phyloP scores from a whole-genome alignment of 2,888 invertebrate species.

The Nipponacmea schrenckii region DNA sequence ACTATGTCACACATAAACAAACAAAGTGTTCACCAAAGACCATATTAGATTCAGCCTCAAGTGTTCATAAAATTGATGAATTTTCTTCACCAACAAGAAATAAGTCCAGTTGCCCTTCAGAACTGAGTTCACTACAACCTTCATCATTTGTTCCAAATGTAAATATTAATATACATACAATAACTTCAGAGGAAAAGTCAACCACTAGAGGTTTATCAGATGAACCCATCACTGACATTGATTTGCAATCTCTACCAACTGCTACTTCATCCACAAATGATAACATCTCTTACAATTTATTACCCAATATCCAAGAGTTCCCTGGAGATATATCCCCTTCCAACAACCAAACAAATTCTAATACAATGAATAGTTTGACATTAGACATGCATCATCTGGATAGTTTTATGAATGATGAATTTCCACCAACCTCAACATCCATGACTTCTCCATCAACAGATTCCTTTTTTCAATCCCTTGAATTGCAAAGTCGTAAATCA shows the following conservation, averaged over 20 bases:
- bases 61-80: not conserved
- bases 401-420: constrained; percentile 34
- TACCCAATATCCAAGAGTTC: not conserved
- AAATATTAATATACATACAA: not conserved
- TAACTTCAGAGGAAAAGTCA: not conserved
- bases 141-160: not conserved
- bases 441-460: constrained; percentile 34
- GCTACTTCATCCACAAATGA: not conserved
- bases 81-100: not conserved
- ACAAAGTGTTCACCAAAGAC: constrained; percentile 71
- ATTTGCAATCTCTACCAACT: not conserved
- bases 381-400: constrained; percentile 19
- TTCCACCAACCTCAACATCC: constrained; percentile 32
- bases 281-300: not conserved
- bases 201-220: not conserved
- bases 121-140: not conserved
- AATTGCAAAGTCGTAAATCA: constrained; percentile 62
- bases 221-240: not conserved
- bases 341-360: not conserved
- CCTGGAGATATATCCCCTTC: not conserved
- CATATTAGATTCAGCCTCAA: not conserved
- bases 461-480: constrained; percentile 85
- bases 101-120: not conserved
- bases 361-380: not conserved
- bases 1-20: constrained; percentile 86